Evolutionary conservation across 2,888 invertebrate species (phyloP), one percentile per base, ranked within the genome.

Genomic region (Gonocerus acuteangulatus): DNA sequence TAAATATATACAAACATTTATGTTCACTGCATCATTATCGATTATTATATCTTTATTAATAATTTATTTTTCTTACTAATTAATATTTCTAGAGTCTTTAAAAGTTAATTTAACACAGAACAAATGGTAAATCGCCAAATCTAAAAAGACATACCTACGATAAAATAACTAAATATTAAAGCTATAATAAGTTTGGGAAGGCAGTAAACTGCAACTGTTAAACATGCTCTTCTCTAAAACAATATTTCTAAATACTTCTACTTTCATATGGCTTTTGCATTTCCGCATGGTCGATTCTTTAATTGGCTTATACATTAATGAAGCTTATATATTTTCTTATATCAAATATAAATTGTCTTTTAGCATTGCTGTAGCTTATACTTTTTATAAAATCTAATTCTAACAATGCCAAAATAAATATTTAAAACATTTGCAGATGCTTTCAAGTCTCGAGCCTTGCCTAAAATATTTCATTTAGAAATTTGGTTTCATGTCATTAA

Each of bases 221-320:
- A 45, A 27, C 45, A 56, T 56, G 42, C 56, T 56, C 16, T 44
- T 57, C 23, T 56, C 2, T 16, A 1, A 16, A 57, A 57, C 44
- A 23, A n/a, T 47, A 44, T 45, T 47, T 57, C 32, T 27, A 57
- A 57, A 54, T 21, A 19, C 23, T 57, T 44, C 57, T 57, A 57
- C 27, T 57, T 56, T 44, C 23, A 19, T 57, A 32, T 18, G 32
- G 57, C 57, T 57, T 57, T 57, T 57, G 57, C 57, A 57, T 57
- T 57, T 57, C 45, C 45, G 57, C 57, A 57, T 57, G 45, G 34
- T 57, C 23, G 47, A 57, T 27, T n/a, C 47, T 57, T 45, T 57
- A 27, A 22, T 57, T 57, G 22, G 57, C 57, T 57, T 57, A 22
- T 54, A 54, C 27, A 21, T 45, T 19, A 21, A 57, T 15, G 16